Percentiles rank a stretch among this genome's conserved stretches.
These are phyloP conservation scores for Trypoxylus dichotomus DNA, from an alignment of 1,140 invertebrate genomes.

Conservation along the genomic window DNA sequence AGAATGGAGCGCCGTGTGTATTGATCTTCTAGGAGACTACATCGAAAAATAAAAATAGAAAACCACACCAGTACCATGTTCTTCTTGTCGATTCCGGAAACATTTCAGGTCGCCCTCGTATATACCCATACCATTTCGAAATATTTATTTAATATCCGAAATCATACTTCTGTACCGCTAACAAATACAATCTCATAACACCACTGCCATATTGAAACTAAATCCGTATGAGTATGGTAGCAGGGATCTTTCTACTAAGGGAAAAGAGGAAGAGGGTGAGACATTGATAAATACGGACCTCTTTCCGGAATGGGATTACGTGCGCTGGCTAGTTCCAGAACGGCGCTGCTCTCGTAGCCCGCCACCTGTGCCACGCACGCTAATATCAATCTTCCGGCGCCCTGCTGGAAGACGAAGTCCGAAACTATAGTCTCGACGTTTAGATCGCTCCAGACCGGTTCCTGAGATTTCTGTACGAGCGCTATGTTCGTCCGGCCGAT, in stretches of 20 bases:
- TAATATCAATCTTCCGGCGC: constrained; percentile 54
- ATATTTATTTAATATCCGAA: too few species aligned
- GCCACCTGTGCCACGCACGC: constrained; percentile 59
- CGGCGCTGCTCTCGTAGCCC: constrained; percentile 58
- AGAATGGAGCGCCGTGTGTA: too few species aligned
- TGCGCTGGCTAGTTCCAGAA: constrained; percentile 57
- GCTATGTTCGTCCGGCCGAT: constrained; percentile 50
- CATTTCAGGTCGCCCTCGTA: too few species aligned
- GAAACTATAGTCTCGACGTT: constrained; percentile 45
- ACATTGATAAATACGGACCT: constrained; percentile 50
- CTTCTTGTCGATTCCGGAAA: too few species aligned
- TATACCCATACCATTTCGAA: too few species aligned
- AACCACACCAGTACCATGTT: too few species aligned
- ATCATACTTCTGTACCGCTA: too few species aligned
- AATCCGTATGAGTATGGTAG: neutral
- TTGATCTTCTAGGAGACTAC: too few species aligned
- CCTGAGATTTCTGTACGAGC: constrained; percentile 42
- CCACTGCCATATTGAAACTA: neutral
- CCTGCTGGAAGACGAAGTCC: constrained; percentile 47
- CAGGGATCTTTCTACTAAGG: neutral
- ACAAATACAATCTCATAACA: neutral
- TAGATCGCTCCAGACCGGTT: constrained; percentile 50
- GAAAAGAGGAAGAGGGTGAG: neutral
- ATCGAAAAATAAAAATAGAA: too few species aligned
- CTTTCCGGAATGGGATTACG: constrained; percentile 60